Percentiles rank a stretch among this genome's conserved stretches.
phyloP scores from a whole-genome alignment of 2,888 invertebrate genomes.

The Agriopis marginaria region DNA sequence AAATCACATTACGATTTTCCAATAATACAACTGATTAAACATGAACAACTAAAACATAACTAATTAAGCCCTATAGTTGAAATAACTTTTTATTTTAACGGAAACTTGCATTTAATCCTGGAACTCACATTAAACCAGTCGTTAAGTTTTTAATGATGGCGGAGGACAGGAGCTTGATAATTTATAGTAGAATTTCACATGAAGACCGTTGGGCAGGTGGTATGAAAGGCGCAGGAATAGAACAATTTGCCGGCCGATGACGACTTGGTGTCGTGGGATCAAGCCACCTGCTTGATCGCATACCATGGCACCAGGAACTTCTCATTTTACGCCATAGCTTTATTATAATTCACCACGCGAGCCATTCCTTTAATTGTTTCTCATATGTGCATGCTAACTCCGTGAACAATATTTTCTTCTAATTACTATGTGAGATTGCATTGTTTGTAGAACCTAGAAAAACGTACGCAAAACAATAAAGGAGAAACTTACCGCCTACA shows the following conservation, averaged over 20 bases:
- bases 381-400: constrained; percentile 13
- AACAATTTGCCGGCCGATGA: constrained; percentile 65
- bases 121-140: constrained; percentile 22
- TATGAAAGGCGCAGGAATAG: constrained; percentile 63
- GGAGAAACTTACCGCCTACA: constrained; percentile 21
- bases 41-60: neutral
- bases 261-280: constrained; percentile 67
- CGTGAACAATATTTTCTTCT: constrained; percentile 23
- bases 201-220: constrained; percentile 65
- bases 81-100: constrained; percentile 3
- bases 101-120: constrained; percentile 24
- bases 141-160: constrained; percentile 17
- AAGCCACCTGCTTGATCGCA: constrained; percentile 69
- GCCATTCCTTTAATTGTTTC: constrained; percentile 40
- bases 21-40: neutral
- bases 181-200: constrained; percentile 22
- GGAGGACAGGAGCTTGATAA: constrained; percentile 15
- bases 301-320: constrained; percentile 54
- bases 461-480: constrained; percentile 25
- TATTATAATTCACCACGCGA: constrained; percentile 42
- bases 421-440: constrained; percentile 24
- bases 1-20: neutral
- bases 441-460: constrained; percentile 23
- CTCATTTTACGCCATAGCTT: constrained; percentile 50
- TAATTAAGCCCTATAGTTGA: neutral